Evolutionary conservation across 2,797 vertebrate genomes (phyloP), one percentile per base, ranked within the genome.

Genomic region (Aphelocoma californica): DNA sequence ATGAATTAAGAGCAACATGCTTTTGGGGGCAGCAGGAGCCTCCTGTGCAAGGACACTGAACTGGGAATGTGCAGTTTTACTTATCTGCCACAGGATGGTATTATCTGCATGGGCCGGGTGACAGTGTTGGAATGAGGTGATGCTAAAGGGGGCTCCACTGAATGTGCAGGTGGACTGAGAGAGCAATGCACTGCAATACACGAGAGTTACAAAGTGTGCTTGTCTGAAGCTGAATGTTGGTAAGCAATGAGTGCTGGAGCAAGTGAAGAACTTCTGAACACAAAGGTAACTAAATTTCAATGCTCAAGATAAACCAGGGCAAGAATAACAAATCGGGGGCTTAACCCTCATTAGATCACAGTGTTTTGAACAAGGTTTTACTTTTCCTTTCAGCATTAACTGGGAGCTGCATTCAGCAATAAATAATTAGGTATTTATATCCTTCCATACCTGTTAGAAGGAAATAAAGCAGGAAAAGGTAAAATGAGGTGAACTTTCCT

Each of bases 81-180:
- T 51, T 75, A 79, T 86, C 93, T 71, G 92, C 97, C 96, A 97
- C 94, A 78, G 61, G 97, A 94, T 92, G 97, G 96, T 92, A 91
- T 60, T 90, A 58, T 95, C 91, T 96, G 94, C 94, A 86, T 60
- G 66, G 91, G 78, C 85, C 51, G 88, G 81, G 81, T 81, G 90
- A 77, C 85, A 90, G 12, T 64, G 73, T 67, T 92, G 54, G 75
- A 62, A 92, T 88, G 92, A 81, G 81, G 81, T 87, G 88, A 84
- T 93, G 91, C 83, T 93, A 88, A 88, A 91, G 80, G 86, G 86
- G 83, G 47, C 86, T 90, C 81, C 77, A 54, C 18, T 73, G 80
- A 88, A 64, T 86, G 38, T 84, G 86, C 70, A 77, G 75, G 47
- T 88, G 93, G 89, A 60, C 78, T 93, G 91, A 86, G 47, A 77